Evolutionary conservation across 2,113 vertebrate genomes (phyloP).

Genomic region (Gobiocypris rarus): DNA sequence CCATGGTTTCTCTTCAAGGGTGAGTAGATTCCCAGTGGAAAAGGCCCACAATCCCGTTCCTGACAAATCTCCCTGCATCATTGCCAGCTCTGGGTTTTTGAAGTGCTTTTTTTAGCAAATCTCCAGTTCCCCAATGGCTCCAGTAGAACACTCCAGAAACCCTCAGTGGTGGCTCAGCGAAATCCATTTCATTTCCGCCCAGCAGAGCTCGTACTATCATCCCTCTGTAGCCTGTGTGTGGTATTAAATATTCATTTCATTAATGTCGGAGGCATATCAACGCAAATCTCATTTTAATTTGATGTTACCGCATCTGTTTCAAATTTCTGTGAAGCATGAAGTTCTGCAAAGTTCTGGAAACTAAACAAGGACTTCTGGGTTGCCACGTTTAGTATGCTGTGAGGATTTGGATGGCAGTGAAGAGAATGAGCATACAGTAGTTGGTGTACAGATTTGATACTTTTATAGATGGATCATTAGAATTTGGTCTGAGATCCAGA

Average conservation of each 20-base stretch:
- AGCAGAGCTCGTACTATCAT: slow-evolving; percentile 77
- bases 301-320: slow-evolving; percentile 82
- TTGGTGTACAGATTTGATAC: background rate
- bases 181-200: slow-evolving; percentile 81
- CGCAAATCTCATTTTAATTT: slow-evolving; percentile 81
- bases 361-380: background rate
- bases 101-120: slow-evolving; percentile 67
- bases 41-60: background rate
- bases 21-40: no score
- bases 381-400: background rate
- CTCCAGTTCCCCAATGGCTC: slow-evolving; percentile 68
- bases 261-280: slow-evolving; percentile 74
- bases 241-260: slow-evolving; percentile 77
- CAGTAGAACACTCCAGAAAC: slow-evolving; percentile 66
- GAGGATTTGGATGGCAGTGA: background rate
- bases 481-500: background rate
- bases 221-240: slow-evolving; percentile 70
- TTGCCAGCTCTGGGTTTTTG: slow-evolving; percentile 58
- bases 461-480: background rate
- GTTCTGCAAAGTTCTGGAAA: slow-evolving; percentile 7
- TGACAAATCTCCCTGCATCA: slow-evolving; percentile 49
- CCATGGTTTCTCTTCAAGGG: slow-evolving; percentile 2
- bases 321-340: slow-evolving; percentile 51
- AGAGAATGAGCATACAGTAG: background rate
- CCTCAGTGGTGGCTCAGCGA: slow-evolving; percentile 67